Evolutionary conservation across 2,888 invertebrate genomes (phyloP), one percentile per base, ranked within the genome.

Genomic region (Erebia palarica): DNA sequence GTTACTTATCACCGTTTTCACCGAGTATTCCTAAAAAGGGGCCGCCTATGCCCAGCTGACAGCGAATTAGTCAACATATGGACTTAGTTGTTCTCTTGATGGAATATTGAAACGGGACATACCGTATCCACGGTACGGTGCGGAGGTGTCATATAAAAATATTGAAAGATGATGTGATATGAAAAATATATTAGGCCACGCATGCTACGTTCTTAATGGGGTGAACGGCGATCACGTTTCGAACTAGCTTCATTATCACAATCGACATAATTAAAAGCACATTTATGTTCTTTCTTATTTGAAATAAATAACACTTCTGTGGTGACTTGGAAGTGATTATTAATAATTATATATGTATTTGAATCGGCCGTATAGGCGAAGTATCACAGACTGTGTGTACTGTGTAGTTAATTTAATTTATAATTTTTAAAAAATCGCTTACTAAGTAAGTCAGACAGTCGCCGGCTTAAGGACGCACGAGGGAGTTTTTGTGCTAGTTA

Each of bases 381-480:
- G 47, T 53, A 36, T 65, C 53, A 55, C 65, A 21, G 49, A 18
- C 63, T 27, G 13, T 21, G 58, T 58, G 64, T 53, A 65, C 57
- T 73, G 85, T 77, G 78, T 82, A 82, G 81, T 78, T 79, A 79
- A 80, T 80, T 82, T 80, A 80, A 90, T 86, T 87, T 88, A 86
- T 91, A 87, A 86, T 91, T 91, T 90, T 82, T 82, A 86, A 81
- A 79, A 84, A 72, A 76, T 91, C 87, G 91, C 92, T 91, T 91
- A 90, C 90, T 89, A 86, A 88, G 89, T 87, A 86, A 90, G 89
- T 88, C 82, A 87, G 87, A 86, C 87, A 82, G 84, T 86, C 86
- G 84, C 81, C 83, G 87, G 91, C 90, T 90, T 89, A 84, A 79
- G 87, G 84, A 88, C 83, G 86, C 89, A 85, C 85, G 89, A 83